Evolutionary conservation across 2,797 vertebrate genomes (phyloP).

Genomic region (Spinus olivaceus): DNA sequence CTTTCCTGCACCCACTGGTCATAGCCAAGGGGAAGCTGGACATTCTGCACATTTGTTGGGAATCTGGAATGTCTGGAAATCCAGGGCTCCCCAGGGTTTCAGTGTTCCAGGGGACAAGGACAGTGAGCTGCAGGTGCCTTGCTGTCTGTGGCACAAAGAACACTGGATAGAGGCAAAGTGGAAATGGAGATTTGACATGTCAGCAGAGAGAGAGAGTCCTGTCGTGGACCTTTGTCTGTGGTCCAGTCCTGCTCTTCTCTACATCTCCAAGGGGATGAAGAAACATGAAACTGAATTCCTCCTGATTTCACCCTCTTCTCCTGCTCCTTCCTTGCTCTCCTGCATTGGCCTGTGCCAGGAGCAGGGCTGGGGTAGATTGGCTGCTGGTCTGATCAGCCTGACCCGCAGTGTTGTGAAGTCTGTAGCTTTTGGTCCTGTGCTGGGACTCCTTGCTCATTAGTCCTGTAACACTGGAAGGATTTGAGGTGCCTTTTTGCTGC

Average conservation of each 20-base stretch:
- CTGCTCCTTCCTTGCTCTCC: background rate
- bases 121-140: background rate
- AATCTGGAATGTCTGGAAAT: background rate
- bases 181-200: background rate
- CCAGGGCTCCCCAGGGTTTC: background rate
- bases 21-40: background rate
- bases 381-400: background rate
- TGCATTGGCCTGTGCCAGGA: background rate
- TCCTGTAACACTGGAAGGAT: background rate
- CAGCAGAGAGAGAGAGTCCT: background rate
- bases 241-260: background rate
- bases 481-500: background rate
- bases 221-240: fast-evolving
- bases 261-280: background rate
- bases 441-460: background rate
- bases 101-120: background rate
- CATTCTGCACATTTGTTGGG: background rate
- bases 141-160: background rate
- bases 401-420: fast-evolving
- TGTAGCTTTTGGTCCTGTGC: background rate
- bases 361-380: background rate
- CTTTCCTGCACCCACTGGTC: background rate
- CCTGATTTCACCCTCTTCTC: background rate
- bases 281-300: background rate
- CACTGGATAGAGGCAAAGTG: fast-evolving